Evolutionary conservation across 2,888 invertebrate genomes (phyloP).

Genomic region (Eupithecia pulchellata): DNA sequence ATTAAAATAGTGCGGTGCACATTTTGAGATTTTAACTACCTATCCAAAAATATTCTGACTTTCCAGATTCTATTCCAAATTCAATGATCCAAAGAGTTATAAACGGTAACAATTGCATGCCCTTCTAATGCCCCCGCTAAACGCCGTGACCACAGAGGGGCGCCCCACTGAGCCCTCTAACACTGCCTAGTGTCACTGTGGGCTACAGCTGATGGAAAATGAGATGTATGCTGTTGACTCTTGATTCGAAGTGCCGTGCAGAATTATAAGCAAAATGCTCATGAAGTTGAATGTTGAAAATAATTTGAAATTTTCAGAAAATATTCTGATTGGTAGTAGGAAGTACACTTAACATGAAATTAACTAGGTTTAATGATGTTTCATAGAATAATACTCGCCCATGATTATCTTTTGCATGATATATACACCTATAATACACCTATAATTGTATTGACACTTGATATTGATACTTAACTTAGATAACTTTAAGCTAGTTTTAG

Average conservation of each 20-base stretch:
- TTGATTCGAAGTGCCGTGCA: neutral
- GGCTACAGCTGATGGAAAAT: neutral
- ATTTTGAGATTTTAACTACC: too few species aligned
- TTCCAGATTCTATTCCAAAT: neutral
- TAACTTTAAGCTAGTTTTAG: too few species aligned
- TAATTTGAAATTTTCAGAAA: too few species aligned
- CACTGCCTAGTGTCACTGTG: constrained; percentile 2
- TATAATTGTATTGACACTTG: too few species aligned
- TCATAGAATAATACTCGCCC: too few species aligned
- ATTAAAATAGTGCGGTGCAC: too few species aligned
- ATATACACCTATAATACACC: too few species aligned
- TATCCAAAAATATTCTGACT: neutral
- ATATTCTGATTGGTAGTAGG: too few species aligned
- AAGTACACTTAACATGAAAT: too few species aligned
- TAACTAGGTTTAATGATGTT: too few species aligned
- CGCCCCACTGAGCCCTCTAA: constrained; percentile 23
- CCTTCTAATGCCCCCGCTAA: constrained; percentile 23
- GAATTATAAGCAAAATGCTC: neutral
- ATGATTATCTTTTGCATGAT: too few species aligned
- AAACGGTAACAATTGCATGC: constrained; percentile 24
- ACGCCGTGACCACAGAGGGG: constrained; percentile 47
- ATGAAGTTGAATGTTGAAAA: neutral
- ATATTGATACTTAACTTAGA: too few species aligned
- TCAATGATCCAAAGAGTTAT: constrained; percentile 23
- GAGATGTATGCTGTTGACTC: neutral